Evolutionary conservation across 2,113 vertebrate species (phyloP).

Genomic region (Phocoena sinus): DNA sequence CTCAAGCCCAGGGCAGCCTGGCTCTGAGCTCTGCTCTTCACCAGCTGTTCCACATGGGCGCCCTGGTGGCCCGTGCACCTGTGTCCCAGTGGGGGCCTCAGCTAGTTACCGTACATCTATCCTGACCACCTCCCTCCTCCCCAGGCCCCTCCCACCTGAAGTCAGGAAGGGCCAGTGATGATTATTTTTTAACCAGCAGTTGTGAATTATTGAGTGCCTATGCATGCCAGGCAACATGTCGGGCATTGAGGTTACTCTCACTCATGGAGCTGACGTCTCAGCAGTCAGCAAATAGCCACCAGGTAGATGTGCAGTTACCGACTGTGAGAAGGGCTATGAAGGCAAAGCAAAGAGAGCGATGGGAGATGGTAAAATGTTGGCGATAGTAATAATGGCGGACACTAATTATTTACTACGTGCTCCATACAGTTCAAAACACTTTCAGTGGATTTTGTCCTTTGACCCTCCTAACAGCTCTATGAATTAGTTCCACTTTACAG

Average conservation of each 20-base stretch:
- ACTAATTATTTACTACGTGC: fast-evolving
- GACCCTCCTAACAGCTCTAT: background rate
- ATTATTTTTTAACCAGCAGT: constrained; percentile 34
- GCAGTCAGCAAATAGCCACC: background rate
- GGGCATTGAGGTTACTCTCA: background rate
- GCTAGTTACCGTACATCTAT: background rate
- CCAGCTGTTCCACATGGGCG: background rate
- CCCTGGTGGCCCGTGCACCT: background rate
- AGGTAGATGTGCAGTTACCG: background rate
- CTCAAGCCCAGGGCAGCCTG: background rate
- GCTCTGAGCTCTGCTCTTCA: no score
- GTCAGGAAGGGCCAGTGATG: background rate
- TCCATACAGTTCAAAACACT: background rate
- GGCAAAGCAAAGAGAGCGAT: background rate
- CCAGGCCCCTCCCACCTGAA: background rate
- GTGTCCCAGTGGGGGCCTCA: background rate
- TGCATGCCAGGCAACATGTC: background rate
- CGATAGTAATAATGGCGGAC: background rate
- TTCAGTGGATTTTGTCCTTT: background rate
- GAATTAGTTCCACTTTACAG: background rate
- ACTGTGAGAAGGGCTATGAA: background rate
- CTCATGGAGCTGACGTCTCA: background rate
- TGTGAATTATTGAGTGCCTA: background rate
- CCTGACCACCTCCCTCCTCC: background rate
- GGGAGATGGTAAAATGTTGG: background rate